phyloP scores from a whole-genome alignment of 2,888 invertebrate genomes.

The Oasisia sp. region DNA sequence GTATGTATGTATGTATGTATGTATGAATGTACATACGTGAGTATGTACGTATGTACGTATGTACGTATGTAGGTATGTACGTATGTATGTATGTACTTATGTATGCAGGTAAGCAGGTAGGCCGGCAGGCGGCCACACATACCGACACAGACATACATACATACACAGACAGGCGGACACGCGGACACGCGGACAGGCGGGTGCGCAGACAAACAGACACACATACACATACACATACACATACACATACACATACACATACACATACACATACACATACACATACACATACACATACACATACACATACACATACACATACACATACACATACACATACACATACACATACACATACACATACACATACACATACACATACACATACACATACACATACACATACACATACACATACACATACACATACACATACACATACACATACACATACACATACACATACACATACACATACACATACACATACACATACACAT shows the following conservation, averaged over 20 bases:
- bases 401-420: background rate
- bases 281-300: background rate
- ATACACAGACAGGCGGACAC: no score
- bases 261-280: background rate
- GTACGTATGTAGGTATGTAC: no score
- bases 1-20: no score
- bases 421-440: background rate
- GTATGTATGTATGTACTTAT: no score
- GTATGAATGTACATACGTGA: no score
- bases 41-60: no score
- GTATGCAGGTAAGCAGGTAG: no score
- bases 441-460: background rate
- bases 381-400: background rate
- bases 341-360: background rate
- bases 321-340: background rate
- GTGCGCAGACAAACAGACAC: background rate
- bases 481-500: background rate
- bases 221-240: background rate
- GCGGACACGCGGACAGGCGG: no score
- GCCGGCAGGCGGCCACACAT: no score
- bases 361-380: background rate
- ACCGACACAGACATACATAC: no score
- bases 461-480: background rate
- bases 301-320: background rate
- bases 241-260: background rate